Evolutionary conservation across 2,888 invertebrate species (phyloP).

Genomic region (Cephus runcator): DNA sequence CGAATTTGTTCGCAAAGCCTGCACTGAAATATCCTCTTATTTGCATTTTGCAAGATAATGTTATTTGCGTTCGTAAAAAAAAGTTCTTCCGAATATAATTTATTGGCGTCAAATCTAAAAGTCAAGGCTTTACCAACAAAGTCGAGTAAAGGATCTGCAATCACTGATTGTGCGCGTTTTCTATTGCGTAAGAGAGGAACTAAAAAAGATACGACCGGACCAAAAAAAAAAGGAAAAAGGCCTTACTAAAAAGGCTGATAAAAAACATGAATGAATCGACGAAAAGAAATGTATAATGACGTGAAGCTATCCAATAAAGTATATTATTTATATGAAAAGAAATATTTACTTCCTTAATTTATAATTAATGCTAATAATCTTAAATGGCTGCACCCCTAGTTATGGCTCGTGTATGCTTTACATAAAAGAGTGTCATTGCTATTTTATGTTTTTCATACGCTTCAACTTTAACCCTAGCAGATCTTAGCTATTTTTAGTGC

Average conservation of each 20-base stretch:
- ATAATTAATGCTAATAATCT: background rate
- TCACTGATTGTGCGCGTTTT: background rate
- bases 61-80: background rate
- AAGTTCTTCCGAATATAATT: background rate
- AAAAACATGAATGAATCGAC: background rate
- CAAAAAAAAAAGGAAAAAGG: conserved; percentile 33
- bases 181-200: background rate
- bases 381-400: background rate
- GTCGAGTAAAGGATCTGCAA: background rate
- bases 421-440: background rate
- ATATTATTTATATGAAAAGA: conserved; percentile 57
- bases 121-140: background rate
- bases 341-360: background rate
- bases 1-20: background rate
- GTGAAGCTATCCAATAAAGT: conserved; percentile 57
- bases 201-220: background rate
- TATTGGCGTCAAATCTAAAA: background rate
- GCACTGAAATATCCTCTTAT: background rate
- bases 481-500: too few species aligned
- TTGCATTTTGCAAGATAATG: background rate
- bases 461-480: background rate
- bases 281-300: conserved; percentile 38
- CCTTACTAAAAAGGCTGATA: conserved; percentile 34
- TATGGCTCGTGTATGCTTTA: background rate
- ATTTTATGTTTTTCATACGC: background rate